Base-by-base conservation (phyloP, 2,888 invertebrate genomes). In the Xestia c-nigrum region DNA sequence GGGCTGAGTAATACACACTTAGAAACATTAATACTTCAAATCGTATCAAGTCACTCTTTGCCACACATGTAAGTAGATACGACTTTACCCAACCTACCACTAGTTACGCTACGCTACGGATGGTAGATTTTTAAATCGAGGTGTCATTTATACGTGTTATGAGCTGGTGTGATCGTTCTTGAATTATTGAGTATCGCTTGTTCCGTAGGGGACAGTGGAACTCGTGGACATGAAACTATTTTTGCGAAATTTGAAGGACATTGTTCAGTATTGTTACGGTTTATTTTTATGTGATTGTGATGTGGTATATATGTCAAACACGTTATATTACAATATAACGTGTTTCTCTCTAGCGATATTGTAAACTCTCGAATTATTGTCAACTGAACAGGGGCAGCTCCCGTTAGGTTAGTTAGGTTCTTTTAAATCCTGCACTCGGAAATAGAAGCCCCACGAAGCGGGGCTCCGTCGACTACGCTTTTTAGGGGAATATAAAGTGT, bases 111-210 rank as follows among this genome's bases (percentile, higher is more conserved):
- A 55, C 19, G 66, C 46, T 55, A 80, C 67, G 63, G 63, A 43
- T 80, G 69, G 84, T 70, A 76, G 72, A 63, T 66, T 83, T 83
- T 83, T 55, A 76, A 80, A 67, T 80, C 63, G 59, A 84, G 63
- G 80, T 83, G 84, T 83, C 84, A 84, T 80, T 80, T 83, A 63
- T 71, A 84, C 84, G 83, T 76, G 83, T 76, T 76, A 73, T 67
- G 55, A 66, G 66, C 76, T 31, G 65, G 70, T 64, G 65, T 38
- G 38, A 40, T 64, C n/a, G 64, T 70, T 70, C 83, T 82, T 83
- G 83, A 63, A 83, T 83, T 84, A 83, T 83, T 84, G 66, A 83
- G 84, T 38, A 66, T n/a, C 31, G 79, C 61, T 74, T 69, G 84
- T 83, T 72, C 84, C 76, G 84, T 71, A 71, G 83, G 84, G 83